Base-by-base conservation (phyloP, 1,140 invertebrate species). In the Papilio aristodemus region DNA sequence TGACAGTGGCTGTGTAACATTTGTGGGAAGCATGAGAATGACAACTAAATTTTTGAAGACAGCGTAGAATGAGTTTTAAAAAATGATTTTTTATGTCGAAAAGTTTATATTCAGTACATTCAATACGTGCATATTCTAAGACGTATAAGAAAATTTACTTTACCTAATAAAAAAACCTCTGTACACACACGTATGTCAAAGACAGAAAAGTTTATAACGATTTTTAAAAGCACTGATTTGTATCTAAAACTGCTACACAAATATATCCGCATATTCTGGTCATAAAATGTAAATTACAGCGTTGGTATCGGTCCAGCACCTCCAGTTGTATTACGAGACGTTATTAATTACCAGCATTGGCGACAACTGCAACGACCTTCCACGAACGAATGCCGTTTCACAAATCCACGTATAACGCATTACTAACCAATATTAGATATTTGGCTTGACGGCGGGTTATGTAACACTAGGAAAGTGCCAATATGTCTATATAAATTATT, bases 281-380 rank as follows among this genome's bases (percentile, higher is more conserved):
- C 13, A 50, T 66, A 66, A 66, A 66, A 46, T 66, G 37, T 46
- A 36, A 66, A 66, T 66, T 66, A 66, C 43, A 4, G 41, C 43
- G 22, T 66, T 66, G 63, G 63, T 66, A 66, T 32, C 9, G 63
- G 41, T 66, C 63, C 63, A 66, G 63, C 63, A 66, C 63, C 32
- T 66, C 25, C 63, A 46, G 13, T 25, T 66, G 39, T 46, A 66
- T 17, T 36, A 46, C 41, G 25, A 36, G 4, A 50, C 19, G 41
- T 66, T 50, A 66, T 66, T 66, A 66, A 66, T 66, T 66, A 11
- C 63, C n/a, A n/a, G n/a, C n/a, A 66, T n/a, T 50, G 7, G 59
- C 32, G 32, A 50, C 41, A 46, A 36, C 14, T 66, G 41, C 25
- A 32, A 14, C 62, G 62, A 66, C 63, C 41, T 66, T 66, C 43